Evolutionary conservation across 2,888 invertebrate genomes (phyloP), one percentile per base, ranked within the genome.

Genomic region (Ellobium chinense): DNA sequence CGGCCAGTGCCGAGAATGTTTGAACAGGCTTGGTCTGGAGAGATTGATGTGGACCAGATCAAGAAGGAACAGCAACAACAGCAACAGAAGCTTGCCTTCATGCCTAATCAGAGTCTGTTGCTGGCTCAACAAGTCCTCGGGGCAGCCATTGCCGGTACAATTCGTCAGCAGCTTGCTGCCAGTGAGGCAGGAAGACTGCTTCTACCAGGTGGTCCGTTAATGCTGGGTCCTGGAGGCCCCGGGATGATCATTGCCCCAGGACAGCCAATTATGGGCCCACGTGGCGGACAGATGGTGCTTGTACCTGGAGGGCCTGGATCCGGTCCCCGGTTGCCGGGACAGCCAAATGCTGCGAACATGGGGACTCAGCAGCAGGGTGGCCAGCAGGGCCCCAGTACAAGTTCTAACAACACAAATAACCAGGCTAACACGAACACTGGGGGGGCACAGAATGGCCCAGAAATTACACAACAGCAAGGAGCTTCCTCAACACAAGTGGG

Each of bases 1-100:
- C 98, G 98, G 93, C 98, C 98, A 24, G 98, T 99, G 92, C 98
- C 98, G 2, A 95, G 97, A 88, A 97, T 97, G 91, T 99, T 99
- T 94, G 98, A 98, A 94, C 97, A 97, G n/a, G 97, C 98, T 87
- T 99, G 99, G 99, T 89, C 98, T 97, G 91, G 91, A 60, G 91
- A 91, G 72, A 88, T 89, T 9, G 80, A 84, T 78, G 62, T 70
- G 18, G 82, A 81, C n/a, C 68, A 68, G 79, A 82, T 75, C 34
- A 84, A 78, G 68, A 80, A 81, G 78, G 82, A 60, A 46, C 66
- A 65, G 80, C 78, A 73, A 62, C 76, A 72, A 31, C 78, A 78
- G 79, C 60, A 77, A 39, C 21, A 72, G 72, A 37, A 66, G 70
- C 14, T 39, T 60, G 66, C 62, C 36, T 68, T 72, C 65, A 46